Evolutionary conservation across 1,140 invertebrate species (phyloP).

Genomic region (Trinorchestia longiramus): DNA sequence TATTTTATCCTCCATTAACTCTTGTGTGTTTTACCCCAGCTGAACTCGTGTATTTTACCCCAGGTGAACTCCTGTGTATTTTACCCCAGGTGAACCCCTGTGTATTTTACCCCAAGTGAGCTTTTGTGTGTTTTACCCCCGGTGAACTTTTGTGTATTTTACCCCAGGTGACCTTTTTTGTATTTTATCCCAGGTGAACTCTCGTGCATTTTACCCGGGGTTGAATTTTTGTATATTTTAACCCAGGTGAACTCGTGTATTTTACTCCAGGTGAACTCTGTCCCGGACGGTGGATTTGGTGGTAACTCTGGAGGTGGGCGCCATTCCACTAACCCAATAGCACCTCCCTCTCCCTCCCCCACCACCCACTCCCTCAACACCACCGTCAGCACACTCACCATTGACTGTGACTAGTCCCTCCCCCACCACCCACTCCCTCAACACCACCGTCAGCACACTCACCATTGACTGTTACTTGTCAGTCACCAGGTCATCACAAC

Average conservation of each 20-base stretch:
- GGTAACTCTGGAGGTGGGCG: not conserved
- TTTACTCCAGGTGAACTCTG: not conserved
- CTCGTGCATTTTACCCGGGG: no score
- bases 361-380: slow-evolving; percentile 43
- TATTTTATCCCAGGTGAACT: no score
- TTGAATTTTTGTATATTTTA: not conserved
- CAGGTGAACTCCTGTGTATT: no score
- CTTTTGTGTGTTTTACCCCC: no score
- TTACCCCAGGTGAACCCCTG: no score
- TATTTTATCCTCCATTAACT: no score
- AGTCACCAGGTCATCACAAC: not conserved
- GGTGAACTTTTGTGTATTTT: no score
- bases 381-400: slow-evolving; percentile 20
- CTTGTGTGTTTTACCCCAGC: no score
- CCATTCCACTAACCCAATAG: not conserved
- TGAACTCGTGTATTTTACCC: no score
- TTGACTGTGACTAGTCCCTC: not conserved
- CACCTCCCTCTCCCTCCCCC: slow-evolving; percentile 19
- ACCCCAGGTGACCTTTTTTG: no score
- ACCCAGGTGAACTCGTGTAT: not conserved
- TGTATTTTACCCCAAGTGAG: no score
- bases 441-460: slow-evolving; percentile 36
- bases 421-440: not conserved
- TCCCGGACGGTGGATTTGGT: slow-evolving; percentile 2
- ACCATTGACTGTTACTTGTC: not conserved